Conservation (phyloP, 1,140 invertebrate genomes). For the Drosophila teissieri region DNA sequence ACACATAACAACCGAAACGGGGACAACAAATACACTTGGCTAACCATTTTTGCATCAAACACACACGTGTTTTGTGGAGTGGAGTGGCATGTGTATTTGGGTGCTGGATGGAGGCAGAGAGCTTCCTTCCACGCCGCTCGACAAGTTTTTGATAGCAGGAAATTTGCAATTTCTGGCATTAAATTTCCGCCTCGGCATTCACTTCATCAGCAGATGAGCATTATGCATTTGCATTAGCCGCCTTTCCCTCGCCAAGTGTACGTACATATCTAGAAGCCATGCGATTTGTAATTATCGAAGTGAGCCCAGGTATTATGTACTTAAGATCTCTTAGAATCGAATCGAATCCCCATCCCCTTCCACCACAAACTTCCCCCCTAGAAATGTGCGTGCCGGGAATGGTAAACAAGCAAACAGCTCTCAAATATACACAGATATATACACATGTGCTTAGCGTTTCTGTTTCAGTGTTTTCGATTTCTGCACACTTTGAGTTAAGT, state of each 20-base stretch:
- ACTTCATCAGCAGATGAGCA: constrained; percentile 26
- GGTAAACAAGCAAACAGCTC: constrained; percentile 15
- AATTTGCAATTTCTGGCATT: constrained; percentile 81
- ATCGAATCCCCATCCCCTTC: too few species aligned
- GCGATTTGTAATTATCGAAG: constrained; percentile 50
- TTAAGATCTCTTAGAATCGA: constrained; percentile 19
- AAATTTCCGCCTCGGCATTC: constrained; percentile 69
- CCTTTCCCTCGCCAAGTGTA: not conserved
- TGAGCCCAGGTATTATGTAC: constrained; percentile 46
- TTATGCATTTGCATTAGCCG: constrained; percentile 47
- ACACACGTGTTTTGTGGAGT: too few species aligned
- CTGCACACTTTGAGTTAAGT: constrained; percentile 8
- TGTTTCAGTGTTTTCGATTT: constrained; percentile 12
- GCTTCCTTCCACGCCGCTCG: constrained; percentile 23
- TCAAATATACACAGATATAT: not conserved
- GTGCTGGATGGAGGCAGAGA: constrained; percentile 1
- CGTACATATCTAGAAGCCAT: constrained; percentile 15
- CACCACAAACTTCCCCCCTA: not conserved
- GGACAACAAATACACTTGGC: constrained; percentile 18
- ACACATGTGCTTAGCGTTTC: constrained; percentile 24
- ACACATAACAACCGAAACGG: constrained; percentile 12
- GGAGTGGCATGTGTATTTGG: too few species aligned
- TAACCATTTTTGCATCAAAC: constrained; percentile 11
- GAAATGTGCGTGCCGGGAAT: constrained; percentile 41
- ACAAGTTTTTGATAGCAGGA: constrained; percentile 75